phyloP scores from a whole-genome alignment of 2,888 invertebrate species.

The Mimas tiliae region DNA sequence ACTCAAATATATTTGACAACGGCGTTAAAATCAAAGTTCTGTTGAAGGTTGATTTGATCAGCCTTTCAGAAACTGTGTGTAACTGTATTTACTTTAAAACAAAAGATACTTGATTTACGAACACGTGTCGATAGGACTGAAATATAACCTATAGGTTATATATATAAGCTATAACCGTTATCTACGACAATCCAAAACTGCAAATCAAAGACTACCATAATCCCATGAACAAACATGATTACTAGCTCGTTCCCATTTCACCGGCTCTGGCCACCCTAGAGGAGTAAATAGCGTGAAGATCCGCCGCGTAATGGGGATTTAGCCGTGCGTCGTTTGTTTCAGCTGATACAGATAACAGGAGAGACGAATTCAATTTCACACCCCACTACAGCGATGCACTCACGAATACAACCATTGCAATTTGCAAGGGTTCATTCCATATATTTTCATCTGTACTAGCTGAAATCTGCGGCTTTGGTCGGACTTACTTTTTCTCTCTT shows the following conservation, averaged over 20 bases:
- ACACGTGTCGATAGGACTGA: too few relatives aligned
- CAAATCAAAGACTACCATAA: not conserved
- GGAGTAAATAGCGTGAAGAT: constrained; percentile 22
- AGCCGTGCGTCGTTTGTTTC: constrained; percentile 21
- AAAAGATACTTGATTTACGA: too few relatives aligned
- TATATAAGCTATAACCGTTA: too few relatives aligned
- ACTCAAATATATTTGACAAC: too few relatives aligned
- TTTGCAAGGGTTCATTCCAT: constrained; percentile 7
- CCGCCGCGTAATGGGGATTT: constrained; percentile 22
- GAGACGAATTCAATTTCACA: constrained; percentile 23
- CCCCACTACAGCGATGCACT: constrained; percentile 31
- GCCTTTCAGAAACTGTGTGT: too few relatives aligned
- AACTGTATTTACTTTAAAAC: too few relatives aligned
- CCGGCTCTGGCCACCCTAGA: constrained; percentile 3
- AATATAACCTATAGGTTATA: too few relatives aligned
- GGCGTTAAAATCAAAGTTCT: too few relatives aligned
- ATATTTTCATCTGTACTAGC: constrained; percentile 1
- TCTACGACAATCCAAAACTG: not conserved
- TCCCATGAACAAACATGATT: constrained; percentile 15
- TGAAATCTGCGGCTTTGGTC: not conserved
- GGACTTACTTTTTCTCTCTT: not conserved
- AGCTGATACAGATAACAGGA: constrained; percentile 22
- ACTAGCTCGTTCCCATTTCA: constrained; percentile 2
- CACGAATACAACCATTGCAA: constrained; percentile 6
- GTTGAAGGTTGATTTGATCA: too few relatives aligned